A percentile compares a stretch with the other conserved stretches of the same genome.
These are phyloP conservation scores for Oryzias sinensis DNA, from an alignment of 2,797 vertebrate genomes.

Conservation along the genomic window DNA sequence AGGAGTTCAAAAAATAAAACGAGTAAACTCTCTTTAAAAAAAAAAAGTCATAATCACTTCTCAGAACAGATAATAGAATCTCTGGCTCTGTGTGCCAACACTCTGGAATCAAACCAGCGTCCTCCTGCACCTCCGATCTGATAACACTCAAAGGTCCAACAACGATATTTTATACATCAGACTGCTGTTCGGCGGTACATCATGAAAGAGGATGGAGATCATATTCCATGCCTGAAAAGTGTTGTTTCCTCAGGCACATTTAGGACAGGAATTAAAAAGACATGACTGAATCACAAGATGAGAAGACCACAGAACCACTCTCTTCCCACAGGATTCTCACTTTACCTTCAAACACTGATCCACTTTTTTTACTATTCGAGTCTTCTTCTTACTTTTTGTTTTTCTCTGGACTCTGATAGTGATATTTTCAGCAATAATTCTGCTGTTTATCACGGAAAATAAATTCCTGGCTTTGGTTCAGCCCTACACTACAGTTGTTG, in stretches of 20 bases:
- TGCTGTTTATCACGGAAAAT: no score
- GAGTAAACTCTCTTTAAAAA: conserved; percentile 54
- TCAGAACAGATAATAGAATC: conserved; percentile 54
- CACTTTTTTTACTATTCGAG: neutral
- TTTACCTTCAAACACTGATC: neutral
- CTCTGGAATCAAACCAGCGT: conserved; percentile 29
- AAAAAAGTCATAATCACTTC: conserved; percentile 59
- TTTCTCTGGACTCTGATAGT: no score
- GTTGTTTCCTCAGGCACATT: conserved; percentile 1
- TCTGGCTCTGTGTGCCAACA: conserved; percentile 31
- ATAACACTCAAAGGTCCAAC: conserved; percentile 37
- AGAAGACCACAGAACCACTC: neutral
- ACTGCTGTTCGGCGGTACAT: conserved; percentile 22
- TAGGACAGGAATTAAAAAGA: neutral
- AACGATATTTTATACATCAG: conserved; percentile 23
- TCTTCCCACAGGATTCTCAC: neutral
- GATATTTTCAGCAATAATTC: no score
- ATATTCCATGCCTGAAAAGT: conserved; percentile 14
- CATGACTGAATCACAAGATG: neutral
- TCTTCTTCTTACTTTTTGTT: neutral
- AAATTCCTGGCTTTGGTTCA: no score
- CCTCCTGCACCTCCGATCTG: conserved; percentile 33
- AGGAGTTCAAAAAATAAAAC: conserved; percentile 62
- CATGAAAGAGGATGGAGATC: conserved; percentile 3
- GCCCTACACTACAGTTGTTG: no score